Evolutionary conservation across 2,888 invertebrate genomes (phyloP), one percentile per base, ranked within the genome.

Genomic region (Drosophila mettleri): DNA sequence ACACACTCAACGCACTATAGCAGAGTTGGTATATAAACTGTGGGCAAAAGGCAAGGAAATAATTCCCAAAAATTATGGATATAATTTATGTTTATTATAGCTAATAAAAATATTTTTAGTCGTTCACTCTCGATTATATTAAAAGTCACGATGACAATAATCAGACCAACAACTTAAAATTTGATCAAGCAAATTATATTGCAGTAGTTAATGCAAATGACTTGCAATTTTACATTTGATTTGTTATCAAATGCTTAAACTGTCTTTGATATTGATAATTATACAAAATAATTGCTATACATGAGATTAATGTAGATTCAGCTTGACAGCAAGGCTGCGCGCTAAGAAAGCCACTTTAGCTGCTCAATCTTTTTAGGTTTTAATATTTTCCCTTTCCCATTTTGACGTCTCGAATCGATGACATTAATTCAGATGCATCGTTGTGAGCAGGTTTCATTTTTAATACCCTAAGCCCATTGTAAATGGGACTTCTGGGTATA

Each of bases 401-500:
- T 12, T 38, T 41, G 27, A 33, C 51, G 49, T 27, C 34, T 34
- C 6, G 39, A 49, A 41, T 12, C 69, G 43, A 34, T 67, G 27
- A 41, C 22, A 41, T 68, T 61, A 16, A 57, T 51, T 57, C 54
- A 4, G 7, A 16, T 29, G 36, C 4, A 34, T 20, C 39, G 18
- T 18, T 38, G n/a, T 22, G 27, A 60, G 38, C 66, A 34, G 49
- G 77, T 62, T 62, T 71, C 61, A 59, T 76, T 76, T 54, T n/a
- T n/a, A n/a, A n/a, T n/a, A n/a, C n/a, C n/a, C n/a, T n/a, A n/a
- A n/a, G n/a, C n/a, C n/a, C n/a, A n/a, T n/a, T n/a, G n/a, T n/a
- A n/a, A n/a, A n/a, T n/a, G n/a, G n/a, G n/a, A n/a, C n/a, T n/a
- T n/a, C n/a, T n/a, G n/a, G n/a, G n/a, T n/a, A n/a, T n/a, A n/a